These are phyloP conservation scores for Pollimyrus isidori DNA, from an alignment of 2,113 vertebrate genomes.

Conservation along the genomic window DNA sequence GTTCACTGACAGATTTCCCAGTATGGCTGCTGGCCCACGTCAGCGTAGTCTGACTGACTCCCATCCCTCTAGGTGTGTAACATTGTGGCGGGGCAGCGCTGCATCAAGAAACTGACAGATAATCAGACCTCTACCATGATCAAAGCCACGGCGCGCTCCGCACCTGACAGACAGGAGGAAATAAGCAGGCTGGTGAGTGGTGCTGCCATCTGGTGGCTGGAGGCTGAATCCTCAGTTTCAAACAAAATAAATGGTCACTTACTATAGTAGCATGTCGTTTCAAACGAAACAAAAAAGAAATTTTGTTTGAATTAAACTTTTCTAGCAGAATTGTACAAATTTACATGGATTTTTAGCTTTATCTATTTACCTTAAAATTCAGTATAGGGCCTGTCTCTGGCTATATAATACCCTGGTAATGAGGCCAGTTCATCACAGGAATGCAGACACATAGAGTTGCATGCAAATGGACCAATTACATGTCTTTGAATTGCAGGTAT, in stretches of 20 bases:
- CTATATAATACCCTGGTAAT: neutral
- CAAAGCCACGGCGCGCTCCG: slow-evolving; percentile 95
- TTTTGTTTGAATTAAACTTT: neutral
- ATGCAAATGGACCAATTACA: neutral
- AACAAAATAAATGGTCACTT: neutral
- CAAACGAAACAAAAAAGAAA: neutral
- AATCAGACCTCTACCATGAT: slow-evolving; percentile 99
- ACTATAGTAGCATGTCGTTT: neutral
- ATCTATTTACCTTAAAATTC: neutral
- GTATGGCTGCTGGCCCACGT: neutral
- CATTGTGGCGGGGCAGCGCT: slow-evolving; percentile 93
- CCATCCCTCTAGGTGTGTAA: slow-evolving; percentile 80
- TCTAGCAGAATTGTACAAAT: neutral
- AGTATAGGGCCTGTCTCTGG: neutral
- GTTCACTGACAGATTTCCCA: neutral
- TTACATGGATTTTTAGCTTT: neutral
- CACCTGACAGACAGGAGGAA: slow-evolving; percentile 93
- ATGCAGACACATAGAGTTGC: neutral
- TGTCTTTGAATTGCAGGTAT: neutral
- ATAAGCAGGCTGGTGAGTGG: slow-evolving; percentile 92
- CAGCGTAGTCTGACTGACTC: neutral
- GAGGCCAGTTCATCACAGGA: neutral
- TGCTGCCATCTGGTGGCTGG: slow-evolving; percentile 15
- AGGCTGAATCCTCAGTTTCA: neutral
- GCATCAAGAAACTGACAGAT: slow-evolving; percentile 98